Evolutionary conservation across 2,113 vertebrate genomes (phyloP).

Genomic region (Percopsis transmontana): DNA sequence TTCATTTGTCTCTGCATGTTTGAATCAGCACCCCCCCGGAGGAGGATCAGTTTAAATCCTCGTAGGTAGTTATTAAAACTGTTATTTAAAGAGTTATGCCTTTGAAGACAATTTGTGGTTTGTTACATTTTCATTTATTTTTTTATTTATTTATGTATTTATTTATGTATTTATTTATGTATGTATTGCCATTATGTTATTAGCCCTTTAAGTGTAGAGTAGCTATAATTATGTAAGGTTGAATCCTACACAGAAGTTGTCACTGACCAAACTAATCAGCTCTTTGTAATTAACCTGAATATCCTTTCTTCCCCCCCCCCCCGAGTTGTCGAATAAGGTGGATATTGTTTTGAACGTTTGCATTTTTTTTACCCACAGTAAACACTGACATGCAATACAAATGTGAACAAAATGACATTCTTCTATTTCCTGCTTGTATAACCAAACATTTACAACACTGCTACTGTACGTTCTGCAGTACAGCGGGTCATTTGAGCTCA

Average conservation of each 20-base stretch:
- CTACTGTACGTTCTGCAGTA: too few relatives aligned
- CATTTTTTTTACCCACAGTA: neutral
- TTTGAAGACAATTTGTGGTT: neutral
- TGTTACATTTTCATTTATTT: neutral
- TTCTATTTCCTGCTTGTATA: too few relatives aligned
- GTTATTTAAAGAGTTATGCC: neutral
- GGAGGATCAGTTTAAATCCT: slow-evolving; percentile 8
- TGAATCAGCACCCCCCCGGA: slow-evolving; percentile 11
- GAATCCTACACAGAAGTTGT: slow-evolving; percentile 22
- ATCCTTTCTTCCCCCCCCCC: too few relatives aligned
- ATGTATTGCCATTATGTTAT: slow-evolving; percentile 1
- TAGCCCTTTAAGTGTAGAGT: neutral
- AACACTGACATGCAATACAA: too few relatives aligned
- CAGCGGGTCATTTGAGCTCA: too few relatives aligned
- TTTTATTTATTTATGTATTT: slow-evolving; percentile 11
- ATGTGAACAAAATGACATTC: too few relatives aligned
- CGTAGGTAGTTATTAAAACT: slow-evolving; percentile 4
- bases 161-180: slow-evolving; percentile 5
- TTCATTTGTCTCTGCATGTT: slow-evolving; percentile 39
- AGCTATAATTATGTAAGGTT: neutral
- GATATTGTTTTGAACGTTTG: slow-evolving; percentile 8
- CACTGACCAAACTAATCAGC: slow-evolving; percentile 45
- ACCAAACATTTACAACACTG: too few relatives aligned
- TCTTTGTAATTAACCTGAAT: slow-evolving; percentile 15
- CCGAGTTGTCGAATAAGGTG: neutral